A percentile compares a stretch with the other conserved stretches of the same genome.
Conservation (phyloP, 2,797 vertebrate genomes). For the Danio tinwini region DNA sequence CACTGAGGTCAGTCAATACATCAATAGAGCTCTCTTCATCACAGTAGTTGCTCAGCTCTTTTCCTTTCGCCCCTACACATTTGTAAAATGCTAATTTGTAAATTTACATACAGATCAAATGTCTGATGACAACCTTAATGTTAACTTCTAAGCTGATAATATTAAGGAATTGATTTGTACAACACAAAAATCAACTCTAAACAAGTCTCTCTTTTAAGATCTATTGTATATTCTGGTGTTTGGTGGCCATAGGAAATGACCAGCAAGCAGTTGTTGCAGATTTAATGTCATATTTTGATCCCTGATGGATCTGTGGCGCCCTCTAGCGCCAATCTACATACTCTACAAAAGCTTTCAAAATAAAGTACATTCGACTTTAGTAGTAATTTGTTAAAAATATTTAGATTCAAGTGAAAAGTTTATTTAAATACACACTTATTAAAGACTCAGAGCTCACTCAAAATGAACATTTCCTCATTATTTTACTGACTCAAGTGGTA, state of each 20-base stretch:
- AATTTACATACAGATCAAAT: background rate
- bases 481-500: too few species aligned
- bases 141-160: too few species aligned
- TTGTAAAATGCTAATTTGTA: background rate
- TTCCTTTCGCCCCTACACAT: background rate
- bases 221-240: background rate
- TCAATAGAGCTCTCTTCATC: background rate
- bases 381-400: too few species aligned
- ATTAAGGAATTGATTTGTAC: too few species aligned
- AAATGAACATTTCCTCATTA: too few species aligned
- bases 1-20: background rate
- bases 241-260: background rate
- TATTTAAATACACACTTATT: too few species aligned
- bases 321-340: constrained; percentile 38
- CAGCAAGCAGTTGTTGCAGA: background rate
- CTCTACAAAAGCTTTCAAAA: background rate
- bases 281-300: background rate
- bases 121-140: background rate
- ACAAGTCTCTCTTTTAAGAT: background rate
- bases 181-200: background rate
- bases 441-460: too few species aligned
- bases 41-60: background rate
- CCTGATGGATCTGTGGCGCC: constrained; percentile 21
- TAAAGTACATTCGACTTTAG: too few species aligned
- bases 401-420: too few species aligned